Base-by-base conservation (phyloP, 2,888 invertebrate species). In the Heliconius cydno region DNA sequence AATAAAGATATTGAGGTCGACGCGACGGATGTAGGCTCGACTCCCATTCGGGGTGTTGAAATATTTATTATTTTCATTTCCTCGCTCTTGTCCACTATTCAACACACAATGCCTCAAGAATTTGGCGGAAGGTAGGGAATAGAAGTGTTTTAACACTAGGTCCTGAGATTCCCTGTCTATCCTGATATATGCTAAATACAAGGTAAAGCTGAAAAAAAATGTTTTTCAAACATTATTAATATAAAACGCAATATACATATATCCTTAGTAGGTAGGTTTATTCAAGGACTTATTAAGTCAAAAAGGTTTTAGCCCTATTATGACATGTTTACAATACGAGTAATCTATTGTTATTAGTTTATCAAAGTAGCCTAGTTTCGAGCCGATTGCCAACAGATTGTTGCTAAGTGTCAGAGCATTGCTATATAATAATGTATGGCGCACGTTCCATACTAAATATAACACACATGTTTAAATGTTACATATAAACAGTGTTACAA, bases 341-440 rank as follows among this genome's bases (percentile, higher is more conserved):
- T 13, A n/a, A 68, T 70, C 41, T 70, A 70, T 41, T 70, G 13
- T 25, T 41, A 41, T 70, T 41, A 41, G 41, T 41, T 25, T 46
- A 70, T 70, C 41, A 70, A 46, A 25, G n/a, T 46, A 70, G 41
- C 70, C 70, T 28, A 70, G 25, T 46, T 70, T 46, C 70, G 41
- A 70, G 3, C 6, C 68, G 13, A 13, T 25, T 41, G 68, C 68
- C 68, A 70, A 70, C 41, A 6, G 15, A n/a, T 70, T 46, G 25
- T 70, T 70, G 38, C 38, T 68, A 38, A 38, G n/a, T 28, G 41
- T 38, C 38, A 70, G 2, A 70, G 5, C 3, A 12, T 41, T 41
- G 70, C 13, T 41, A 70, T 70, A 70, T n/a, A 68, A 38, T n/a
- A 60, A 60, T 25, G 41, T 70, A 41, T 41, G 15, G 7, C 70